Percentiles rank a stretch among this genome's conserved stretches.
Conservation (phyloP, 2,888 invertebrate species). For the Panzeria rudis region DNA sequence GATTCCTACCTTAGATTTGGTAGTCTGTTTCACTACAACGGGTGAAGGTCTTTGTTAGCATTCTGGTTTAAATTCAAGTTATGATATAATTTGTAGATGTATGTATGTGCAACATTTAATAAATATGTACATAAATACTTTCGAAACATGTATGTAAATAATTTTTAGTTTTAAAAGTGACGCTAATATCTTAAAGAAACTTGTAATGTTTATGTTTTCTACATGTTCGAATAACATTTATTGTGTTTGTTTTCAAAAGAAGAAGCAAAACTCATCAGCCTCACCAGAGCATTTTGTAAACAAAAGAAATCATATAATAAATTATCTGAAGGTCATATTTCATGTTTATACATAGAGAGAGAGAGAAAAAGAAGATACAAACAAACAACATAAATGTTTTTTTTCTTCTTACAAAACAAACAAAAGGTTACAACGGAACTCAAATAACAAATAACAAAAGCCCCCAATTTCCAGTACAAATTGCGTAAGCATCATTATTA, state of each 20-base stretch:
- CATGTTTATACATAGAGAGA: background rate
- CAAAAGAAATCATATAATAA: conserved; percentile 15
- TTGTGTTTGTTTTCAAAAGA: conserved; percentile 14
- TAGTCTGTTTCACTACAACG: no score
- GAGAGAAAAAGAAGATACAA: conserved; percentile 10
- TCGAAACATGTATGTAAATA: background rate
- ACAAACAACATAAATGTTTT: conserved; percentile 20
- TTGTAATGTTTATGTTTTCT: conserved; percentile 30
- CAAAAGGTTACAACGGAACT: conserved; percentile 62
- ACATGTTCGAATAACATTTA: conserved; percentile 31
- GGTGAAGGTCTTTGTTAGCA: no score
- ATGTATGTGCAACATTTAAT: no score
- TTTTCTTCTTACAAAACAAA: conserved; percentile 45
- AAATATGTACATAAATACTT: no score
- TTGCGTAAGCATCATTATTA: conserved; percentile 47
- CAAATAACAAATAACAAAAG: conserved; percentile 44
- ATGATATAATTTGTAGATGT: no score
- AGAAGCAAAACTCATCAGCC: conserved; percentile 30
- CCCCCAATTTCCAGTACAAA: conserved; percentile 27
- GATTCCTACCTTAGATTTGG: no score
- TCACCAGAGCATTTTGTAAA: conserved; percentile 32
- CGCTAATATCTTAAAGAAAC: conserved; percentile 21
- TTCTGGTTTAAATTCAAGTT: no score
- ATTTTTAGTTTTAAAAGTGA: background rate
- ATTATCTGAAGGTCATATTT: conserved; percentile 55